Conservation (phyloP, 2,797 vertebrate species). For the Alosa sapidissima region DNA sequence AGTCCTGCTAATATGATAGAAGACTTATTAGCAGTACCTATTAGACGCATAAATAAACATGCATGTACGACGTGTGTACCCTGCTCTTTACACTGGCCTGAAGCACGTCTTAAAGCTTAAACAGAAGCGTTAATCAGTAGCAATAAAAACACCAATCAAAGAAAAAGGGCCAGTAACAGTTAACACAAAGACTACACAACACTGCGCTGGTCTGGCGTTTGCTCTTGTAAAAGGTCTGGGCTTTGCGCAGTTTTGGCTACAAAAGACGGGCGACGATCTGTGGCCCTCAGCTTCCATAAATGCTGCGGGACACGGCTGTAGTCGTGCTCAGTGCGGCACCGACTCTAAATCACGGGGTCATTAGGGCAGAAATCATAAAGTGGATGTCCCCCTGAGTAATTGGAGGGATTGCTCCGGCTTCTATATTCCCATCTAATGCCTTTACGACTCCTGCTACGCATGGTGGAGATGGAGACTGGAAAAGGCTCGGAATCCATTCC, state of each 20-base stretch:
- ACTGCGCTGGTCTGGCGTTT: background rate
- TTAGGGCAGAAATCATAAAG: constrained; percentile 64
- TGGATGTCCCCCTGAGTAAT: constrained; percentile 48
- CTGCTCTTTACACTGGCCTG: background rate
- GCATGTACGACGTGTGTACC: background rate
- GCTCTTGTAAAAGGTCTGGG: background rate
- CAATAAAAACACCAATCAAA: background rate
- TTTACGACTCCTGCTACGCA: constrained; percentile 58
- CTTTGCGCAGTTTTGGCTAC: background rate
- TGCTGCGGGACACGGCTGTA: constrained; percentile 49
- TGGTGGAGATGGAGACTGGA: constrained; percentile 47
- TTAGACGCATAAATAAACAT: background rate
- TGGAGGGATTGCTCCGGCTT: constrained; percentile 54
- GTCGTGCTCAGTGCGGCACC: constrained; percentile 52
- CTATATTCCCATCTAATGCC: constrained; percentile 61
- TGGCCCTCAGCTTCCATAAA: constrained; percentile 42
- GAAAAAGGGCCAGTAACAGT: background rate
- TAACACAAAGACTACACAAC: background rate
- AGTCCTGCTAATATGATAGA: background rate
- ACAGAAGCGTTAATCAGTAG: background rate
- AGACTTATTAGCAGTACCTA: background rate
- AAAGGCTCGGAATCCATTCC: constrained; percentile 52
- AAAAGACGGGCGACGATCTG: background rate
- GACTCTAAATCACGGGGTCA: constrained; percentile 62
- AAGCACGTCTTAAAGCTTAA: background rate